A percentile compares a stretch with the other conserved stretches of the same genome.
phyloP scores from a whole-genome alignment of 2,113 vertebrate genomes.

The Aphelocoma coerulescens region DNA sequence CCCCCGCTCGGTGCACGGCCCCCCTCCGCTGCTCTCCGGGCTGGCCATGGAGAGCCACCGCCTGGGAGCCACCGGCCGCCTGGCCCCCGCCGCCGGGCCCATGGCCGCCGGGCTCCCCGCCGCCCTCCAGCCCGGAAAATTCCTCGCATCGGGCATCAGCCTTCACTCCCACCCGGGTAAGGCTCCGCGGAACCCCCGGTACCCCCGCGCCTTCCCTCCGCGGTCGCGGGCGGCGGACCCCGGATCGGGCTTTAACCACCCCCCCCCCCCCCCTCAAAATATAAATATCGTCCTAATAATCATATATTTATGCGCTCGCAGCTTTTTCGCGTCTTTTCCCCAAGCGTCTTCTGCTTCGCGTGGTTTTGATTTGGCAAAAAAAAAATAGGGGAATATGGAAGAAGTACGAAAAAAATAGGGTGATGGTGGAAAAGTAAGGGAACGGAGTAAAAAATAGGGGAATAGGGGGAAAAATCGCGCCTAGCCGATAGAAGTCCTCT shows the following conservation, averaged over 20 bases:
- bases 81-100: constrained; percentile 82
- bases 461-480: neutral
- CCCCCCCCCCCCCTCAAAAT: neutral
- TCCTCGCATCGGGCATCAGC: constrained; percentile 86
- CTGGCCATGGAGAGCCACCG: constrained; percentile 91
- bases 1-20: constrained; percentile 89
- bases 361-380: neutral
- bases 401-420: too few species aligned
- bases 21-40: constrained; percentile 86
- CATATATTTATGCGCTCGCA: fast-evolving
- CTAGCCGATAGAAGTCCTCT: neutral
- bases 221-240: neutral
- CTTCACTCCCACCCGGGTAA: constrained; percentile 91
- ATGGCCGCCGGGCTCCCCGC: constrained; percentile 82
- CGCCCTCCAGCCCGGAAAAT: constrained; percentile 87
- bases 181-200: constrained; percentile 31
- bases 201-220: neutral
- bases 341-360: neutral
- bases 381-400: neutral
- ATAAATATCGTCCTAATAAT: neutral
- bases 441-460: neutral
- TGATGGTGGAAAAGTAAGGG: neutral
- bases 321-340: neutral
- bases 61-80: constrained; percentile 84
- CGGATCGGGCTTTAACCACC: neutral